Evolutionary conservation across 2,113 vertebrate species (phyloP), one percentile per base, ranked within the genome.

Genomic region (Cariama cristata): DNA sequence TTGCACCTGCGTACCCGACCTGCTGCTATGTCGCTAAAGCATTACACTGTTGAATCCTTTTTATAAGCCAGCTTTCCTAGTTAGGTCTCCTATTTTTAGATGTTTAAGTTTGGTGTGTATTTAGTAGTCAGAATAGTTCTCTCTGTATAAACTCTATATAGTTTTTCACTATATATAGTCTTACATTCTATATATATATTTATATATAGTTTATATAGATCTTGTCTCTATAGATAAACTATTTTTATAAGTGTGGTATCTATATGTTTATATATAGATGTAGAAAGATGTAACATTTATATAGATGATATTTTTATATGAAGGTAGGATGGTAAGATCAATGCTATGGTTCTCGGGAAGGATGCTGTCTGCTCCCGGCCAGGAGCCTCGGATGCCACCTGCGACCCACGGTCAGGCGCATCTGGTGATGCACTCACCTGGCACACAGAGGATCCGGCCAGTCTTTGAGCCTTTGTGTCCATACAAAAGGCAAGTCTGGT

Each of bases 401-500:
- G 38, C 3, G 10, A 45, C 42, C n/a, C 3, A 0, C 2, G 24
- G 14, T 33, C 0, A 0, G 59, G 12, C 1, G 0, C 59, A 44
- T 38, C 45, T 89, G 62, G 6, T 5, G 6, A 40, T 2, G 0
- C 4, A 0, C 22, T 69, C 50, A 44, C n/a, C 45, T 3, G 6
- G 13, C 45, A 27, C 30, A 9, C 0, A 0, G 13, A 5, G 22
- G 47, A 35, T 47, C 32, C 2, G 1, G 50, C 6, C 1, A 0
- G 5, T 23, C 59, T 79, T 30, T 6, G 1, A 28, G 32, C 13
- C 28, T 23, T 13, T 0, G 0, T 14, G 42, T 67, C 66, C 19
- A 0, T 5, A 3, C 49, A 27, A 64, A 77, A 82, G 14, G 42
- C 40, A 66, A 59, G 18, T 24, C 49, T 47, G 35, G 4, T 30